A percentile compares a stretch with the other conserved stretches of the same genome.
phyloP scores from a whole-genome alignment of 1,140 invertebrate genomes.

The Pachyrhynchus sulphureomaculatus region DNA sequence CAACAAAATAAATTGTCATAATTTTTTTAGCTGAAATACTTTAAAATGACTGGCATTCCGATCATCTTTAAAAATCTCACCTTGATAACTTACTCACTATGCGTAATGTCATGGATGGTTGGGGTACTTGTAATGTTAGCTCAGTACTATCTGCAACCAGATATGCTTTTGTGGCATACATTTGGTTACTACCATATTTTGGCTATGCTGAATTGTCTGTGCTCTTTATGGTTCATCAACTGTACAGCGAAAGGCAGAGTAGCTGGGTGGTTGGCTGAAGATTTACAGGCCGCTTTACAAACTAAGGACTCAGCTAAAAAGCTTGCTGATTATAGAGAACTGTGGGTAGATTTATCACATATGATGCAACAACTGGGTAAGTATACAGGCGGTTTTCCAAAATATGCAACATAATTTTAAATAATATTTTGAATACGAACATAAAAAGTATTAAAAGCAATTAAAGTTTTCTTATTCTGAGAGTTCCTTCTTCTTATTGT shows the following conservation, averaged over 20 bases:
- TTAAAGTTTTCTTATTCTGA: no score
- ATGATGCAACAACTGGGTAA: constrained; percentile 70
- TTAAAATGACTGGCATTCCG: constrained; percentile 62
- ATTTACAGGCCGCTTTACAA: constrained; percentile 60
- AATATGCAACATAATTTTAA: no score
- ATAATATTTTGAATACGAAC: no score
- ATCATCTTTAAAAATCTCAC: constrained; percentile 65
- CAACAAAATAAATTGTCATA: no score
- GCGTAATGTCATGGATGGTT: constrained; percentile 62
- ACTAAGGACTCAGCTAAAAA: constrained; percentile 60
- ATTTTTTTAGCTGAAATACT: constrained; percentile 60
- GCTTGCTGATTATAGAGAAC: constrained; percentile 62
- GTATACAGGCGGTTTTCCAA: background rate
- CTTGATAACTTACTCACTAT: constrained; percentile 60
- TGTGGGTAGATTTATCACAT: constrained; percentile 69
- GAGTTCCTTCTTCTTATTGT: no score
- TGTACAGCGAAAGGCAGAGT: constrained; percentile 64
- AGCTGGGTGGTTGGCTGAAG: constrained; percentile 60
- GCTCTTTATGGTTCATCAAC: constrained; percentile 66
- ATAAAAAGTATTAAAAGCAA: background rate
- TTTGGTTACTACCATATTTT: constrained; percentile 69
- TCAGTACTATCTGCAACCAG: constrained; percentile 66
- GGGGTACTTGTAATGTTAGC: constrained; percentile 63
- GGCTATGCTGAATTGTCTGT: constrained; percentile 68
- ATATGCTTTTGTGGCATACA: constrained; percentile 67